Evolutionary conservation across 2,113 vertebrate species (phyloP), one percentile per base, ranked within the genome.

Genomic region (Urocitellus parryii): DNA sequence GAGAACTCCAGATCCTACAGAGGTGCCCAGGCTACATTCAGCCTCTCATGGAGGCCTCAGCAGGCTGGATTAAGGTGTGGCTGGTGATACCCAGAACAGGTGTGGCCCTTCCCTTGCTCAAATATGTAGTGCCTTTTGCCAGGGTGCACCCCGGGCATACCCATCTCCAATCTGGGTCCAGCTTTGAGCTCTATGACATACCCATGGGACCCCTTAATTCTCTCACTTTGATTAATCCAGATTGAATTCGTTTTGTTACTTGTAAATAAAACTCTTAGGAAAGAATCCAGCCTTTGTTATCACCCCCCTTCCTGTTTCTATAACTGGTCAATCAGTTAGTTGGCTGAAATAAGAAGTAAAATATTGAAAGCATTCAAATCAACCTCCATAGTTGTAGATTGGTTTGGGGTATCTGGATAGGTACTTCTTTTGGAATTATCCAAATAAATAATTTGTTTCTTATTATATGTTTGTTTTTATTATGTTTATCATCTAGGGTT

Each of bases 211-310:
- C 39, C 45, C 37, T 74, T 39, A 45, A 74, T 37, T 73, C n/a
- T n/a, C 56, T 10, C 14, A n/a, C 45, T 93, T 48, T 56, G 65
- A 18, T 86, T 90, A 74, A 67, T 86, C 67, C 20, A 58, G 4
- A 16, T 87, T 90, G 25, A 87, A 88, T 48, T 88, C 42, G 48
- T 79, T 85, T 81, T 84, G 73, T 45, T 77, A 88, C 53, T 78
- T 65, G 1, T 73, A 78, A 93, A 65, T 20, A 87, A 63, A 83
- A 63, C 27, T 37, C 12, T 39, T 51, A 45, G 65, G 37, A 14
- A 63, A 82, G 48, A 77, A 83, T 83, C 27, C 25, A 8, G 17
- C 39, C 4, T 20, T 56, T 70, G 32, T 88, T 39, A 13, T 11
- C 2, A 18, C 2, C 3, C 53, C 8, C 0, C 56, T 51, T n/a